Conservation (phyloP, 2,797 vertebrate genomes). For the Periparus ater region DNA sequence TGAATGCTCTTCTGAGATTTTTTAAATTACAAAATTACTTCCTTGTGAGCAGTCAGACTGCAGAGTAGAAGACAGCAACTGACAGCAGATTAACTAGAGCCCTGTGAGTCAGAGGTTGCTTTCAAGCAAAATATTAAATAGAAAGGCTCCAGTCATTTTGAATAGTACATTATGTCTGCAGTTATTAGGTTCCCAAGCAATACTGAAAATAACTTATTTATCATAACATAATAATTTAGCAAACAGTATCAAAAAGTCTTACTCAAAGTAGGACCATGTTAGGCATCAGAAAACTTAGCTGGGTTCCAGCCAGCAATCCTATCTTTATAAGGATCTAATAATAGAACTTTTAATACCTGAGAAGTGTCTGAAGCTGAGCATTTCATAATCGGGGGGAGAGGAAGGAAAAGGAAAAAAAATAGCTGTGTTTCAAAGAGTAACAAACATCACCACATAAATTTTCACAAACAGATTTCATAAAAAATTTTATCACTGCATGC, state of each 20-base stretch:
- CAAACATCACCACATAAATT: background rate
- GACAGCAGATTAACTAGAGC: background rate
- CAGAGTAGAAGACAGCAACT: background rate
- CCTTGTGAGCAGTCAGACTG: background rate
- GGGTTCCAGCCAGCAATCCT: background rate
- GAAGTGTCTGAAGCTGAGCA: background rate
- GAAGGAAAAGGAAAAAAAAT: background rate
- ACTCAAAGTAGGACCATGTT: background rate
- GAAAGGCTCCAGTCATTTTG: background rate
- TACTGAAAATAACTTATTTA: background rate
- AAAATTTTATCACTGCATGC: background rate
- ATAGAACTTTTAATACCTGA: slow-evolving; percentile 36
- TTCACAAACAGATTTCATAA: background rate
- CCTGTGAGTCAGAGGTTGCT: background rate
- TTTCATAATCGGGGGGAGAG: background rate
- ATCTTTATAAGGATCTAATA: background rate
- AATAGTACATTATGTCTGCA: background rate
- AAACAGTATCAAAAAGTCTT: background rate
- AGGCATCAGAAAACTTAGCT: background rate
- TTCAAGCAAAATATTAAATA: background rate
- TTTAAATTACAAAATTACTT: background rate
- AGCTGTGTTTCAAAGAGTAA: background rate
- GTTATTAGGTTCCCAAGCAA: background rate
- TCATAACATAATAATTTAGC: background rate
- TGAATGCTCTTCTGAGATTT: background rate